phyloP scores from a whole-genome alignment of 2,888 invertebrate genomes.

The Drosophila cognata region DNA sequence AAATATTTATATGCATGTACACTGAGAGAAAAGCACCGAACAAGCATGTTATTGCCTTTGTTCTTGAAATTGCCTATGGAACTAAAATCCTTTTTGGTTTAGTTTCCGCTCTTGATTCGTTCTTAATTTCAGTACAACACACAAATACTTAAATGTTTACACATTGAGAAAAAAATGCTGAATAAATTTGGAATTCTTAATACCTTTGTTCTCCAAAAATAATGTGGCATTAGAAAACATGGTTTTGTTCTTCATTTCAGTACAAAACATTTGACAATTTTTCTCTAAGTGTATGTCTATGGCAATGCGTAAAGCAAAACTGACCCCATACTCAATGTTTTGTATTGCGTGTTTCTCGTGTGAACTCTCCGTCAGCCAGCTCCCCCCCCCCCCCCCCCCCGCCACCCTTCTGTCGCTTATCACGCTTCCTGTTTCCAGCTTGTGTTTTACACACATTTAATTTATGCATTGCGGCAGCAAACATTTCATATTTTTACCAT shows the following conservation, averaged over 20 bases:
- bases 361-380: not conserved
- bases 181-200: not conserved
- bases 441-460: conserved; percentile 11
- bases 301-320: conserved; percentile 19
- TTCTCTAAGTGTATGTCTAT: conserved; percentile 4
- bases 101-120: not conserved
- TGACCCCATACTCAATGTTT: conserved; percentile 40
- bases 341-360: conserved; percentile 50
- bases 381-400: not conserved
- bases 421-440: conserved; percentile 33
- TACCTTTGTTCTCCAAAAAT: not conserved
- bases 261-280: not conserved
- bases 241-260: not conserved
- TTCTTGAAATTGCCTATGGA: not conserved
- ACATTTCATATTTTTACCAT: conserved; percentile 30
- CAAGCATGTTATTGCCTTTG: not conserved
- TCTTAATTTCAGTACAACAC: not conserved
- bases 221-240: not conserved
- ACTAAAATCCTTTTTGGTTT: not conserved
- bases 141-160: not conserved
- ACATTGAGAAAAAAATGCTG: not conserved
- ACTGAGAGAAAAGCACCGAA: not conserved
- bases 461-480: conserved; percentile 36
- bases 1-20: not conserved
- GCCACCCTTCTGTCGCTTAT: not conserved